Evolutionary conservation across 2,888 invertebrate genomes (phyloP).

Genomic region (Protonemura montana): DNA sequence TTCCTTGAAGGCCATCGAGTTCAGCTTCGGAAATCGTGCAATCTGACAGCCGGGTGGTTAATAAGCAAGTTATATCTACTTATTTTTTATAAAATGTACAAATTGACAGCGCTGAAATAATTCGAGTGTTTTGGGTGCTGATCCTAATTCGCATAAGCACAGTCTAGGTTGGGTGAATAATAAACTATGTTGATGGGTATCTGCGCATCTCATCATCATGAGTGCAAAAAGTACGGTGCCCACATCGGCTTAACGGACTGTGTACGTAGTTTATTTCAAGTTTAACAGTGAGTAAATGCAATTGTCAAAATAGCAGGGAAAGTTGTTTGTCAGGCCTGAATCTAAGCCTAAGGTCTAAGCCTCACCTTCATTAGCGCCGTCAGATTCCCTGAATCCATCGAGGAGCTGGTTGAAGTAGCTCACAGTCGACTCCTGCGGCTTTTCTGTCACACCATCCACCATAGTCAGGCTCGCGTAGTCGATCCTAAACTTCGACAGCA

Average conservation of each 20-base stretch:
- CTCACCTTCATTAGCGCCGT: constrained; percentile 51
- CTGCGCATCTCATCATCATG: no score
- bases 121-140: no score
- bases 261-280: no score
- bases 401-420: constrained; percentile 76
- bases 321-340: no score
- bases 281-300: no score
- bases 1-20: constrained; percentile 77
- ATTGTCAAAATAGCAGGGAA: no score
- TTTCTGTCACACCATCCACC: constrained; percentile 87
- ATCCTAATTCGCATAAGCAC: no score
- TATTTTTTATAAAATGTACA: neutral
- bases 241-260: no score
- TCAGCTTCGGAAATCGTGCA: constrained; percentile 76
- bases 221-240: no score
- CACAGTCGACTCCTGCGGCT: constrained; percentile 78
- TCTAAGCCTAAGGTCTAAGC: no score
- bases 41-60: constrained; percentile 58
- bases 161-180: no score
- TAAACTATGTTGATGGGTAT: no score
- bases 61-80: constrained; percentile 48
- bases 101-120: neutral
- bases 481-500: constrained; percentile 92
- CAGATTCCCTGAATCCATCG: constrained; percentile 67
- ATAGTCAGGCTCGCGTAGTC: constrained; percentile 91